Conservation (phyloP, 1,140 invertebrate genomes). For the Dermatophagoides farinae region DNA sequence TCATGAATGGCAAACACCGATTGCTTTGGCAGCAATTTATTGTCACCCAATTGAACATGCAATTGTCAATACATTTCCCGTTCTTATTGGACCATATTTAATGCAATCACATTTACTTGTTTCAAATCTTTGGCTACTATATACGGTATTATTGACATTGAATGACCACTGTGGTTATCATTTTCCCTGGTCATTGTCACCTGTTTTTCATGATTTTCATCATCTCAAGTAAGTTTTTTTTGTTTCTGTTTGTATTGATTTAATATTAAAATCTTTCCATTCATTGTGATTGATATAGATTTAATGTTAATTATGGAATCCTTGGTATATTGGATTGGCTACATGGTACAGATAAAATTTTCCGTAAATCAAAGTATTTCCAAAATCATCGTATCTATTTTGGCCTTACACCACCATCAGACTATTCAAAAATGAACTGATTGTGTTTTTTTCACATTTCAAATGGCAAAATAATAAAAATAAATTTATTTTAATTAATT, state of each 20-base stretch:
- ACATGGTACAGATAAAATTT: conserved; percentile 18
- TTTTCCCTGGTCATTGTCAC: conserved; percentile 55
- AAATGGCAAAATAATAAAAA: too few species aligned
- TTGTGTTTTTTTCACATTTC: too few species aligned
- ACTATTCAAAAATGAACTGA: neutral
- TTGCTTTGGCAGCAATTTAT: conserved; percentile 58
- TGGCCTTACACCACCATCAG: neutral
- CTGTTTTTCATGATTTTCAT: conserved; percentile 71
- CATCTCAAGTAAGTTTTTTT: conserved; percentile 47
- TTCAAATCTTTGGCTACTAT: conserved; percentile 55
- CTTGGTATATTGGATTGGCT: conserved; percentile 17
- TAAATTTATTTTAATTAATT: too few species aligned
- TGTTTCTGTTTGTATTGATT: conserved; percentile 2
- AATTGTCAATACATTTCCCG: conserved; percentile 54
- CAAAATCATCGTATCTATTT: conserved; percentile 10
- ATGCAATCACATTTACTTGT: conserved; percentile 58
- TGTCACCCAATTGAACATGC: conserved; percentile 68
- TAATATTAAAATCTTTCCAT: conserved; percentile 4
- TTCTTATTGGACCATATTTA: conserved; percentile 47
- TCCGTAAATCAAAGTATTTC: conserved; percentile 12
- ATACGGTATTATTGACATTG: conserved; percentile 53
- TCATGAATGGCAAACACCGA: conserved; percentile 59
- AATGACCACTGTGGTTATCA: conserved; percentile 71
- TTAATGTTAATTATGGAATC: conserved; percentile 17
- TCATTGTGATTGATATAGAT: conserved; percentile 15